Evolutionary conservation across 1,140 invertebrate genomes (phyloP), one percentile per base, ranked within the genome.

Genomic region (Megalopta genalis): DNA sequence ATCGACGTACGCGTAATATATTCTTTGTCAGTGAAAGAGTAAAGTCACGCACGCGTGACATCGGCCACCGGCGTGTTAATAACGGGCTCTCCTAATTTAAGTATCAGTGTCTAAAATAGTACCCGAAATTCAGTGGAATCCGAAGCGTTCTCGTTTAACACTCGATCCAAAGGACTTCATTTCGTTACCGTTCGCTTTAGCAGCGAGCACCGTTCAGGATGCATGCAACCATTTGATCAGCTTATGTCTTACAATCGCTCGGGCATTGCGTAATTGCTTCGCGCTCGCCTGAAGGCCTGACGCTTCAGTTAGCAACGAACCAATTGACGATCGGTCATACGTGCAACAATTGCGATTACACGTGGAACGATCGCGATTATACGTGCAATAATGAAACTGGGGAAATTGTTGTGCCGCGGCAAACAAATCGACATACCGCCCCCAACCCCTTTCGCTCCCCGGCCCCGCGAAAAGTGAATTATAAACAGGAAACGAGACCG

Each of bases 251-350:
- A 80, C 78, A 80, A 68, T 80, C 72, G 73, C 57, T 70, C 63
- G 70, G 71, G 60, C 32, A 65, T 54, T 73, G 62, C 77, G 78
- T 69, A 80, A 80, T 80, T 80, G 78, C 71, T 69, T 80, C 78
- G 72, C 65, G 65, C 66, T 63, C 49, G 78, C 78, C 78, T 37
- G 54, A 75, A 80, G 78, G 78, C 72, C 59, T 69, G 78, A 76
- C 78, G 73, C 78, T 69, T 80, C 71, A 59, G 42, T 67, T 76
- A 68, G 57, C 72, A 80, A 80, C 64, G 78, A 76, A 76, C 73
- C 78, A 80, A 80, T 80, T 69, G 73, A 76, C 73, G 72, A 76
- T 69, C 78, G 65, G 57, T 76, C 78, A 76, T 76, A 80, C 78
- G 78, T 80, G 64, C 77, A 60, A 60, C 71, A 74, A 79, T 79